phyloP scores from a whole-genome alignment of 1,140 invertebrate species.

The Bombus sibiricus region DNA sequence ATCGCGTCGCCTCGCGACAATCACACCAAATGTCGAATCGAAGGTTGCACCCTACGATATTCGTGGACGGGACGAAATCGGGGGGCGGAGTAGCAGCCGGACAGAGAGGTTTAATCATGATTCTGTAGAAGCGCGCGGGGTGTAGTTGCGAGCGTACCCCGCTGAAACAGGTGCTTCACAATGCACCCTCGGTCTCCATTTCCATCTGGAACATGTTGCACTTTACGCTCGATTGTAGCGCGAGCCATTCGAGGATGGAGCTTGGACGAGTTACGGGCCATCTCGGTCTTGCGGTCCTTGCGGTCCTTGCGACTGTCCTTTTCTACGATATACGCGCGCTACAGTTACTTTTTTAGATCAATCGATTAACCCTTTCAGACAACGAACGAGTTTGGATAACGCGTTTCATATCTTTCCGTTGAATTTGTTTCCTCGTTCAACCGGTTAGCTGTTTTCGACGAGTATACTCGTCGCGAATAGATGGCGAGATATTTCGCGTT shows the following conservation, averaged over 20 bases:
- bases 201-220: constrained; percentile 73
- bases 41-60: constrained; percentile 40
- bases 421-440: too few species aligned
- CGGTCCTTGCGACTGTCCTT: background rate
- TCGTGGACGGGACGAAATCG: constrained; percentile 25
- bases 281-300: background rate
- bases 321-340: background rate
- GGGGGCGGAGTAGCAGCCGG: constrained; percentile 17
- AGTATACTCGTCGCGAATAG: too few species aligned
- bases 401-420: too few species aligned
- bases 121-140: constrained; percentile 38
- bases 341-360: background rate
- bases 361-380: too few species aligned
- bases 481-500: too few species aligned
- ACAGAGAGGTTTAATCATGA: constrained; percentile 74
- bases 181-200: constrained; percentile 37
- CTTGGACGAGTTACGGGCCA: background rate
- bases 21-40: constrained; percentile 78
- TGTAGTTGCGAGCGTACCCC: background rate
- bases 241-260: background rate
- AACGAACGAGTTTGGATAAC: too few species aligned
- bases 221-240: constrained; percentile 71
- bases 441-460: too few species aligned
- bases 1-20: constrained; percentile 66
- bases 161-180: constrained; percentile 44